Percentiles rank a stretch among this genome's conserved stretches.
Evolutionary conservation across 1,140 invertebrate species (phyloP).

Genomic region (Pseudomyrmex dendroicus): DNA sequence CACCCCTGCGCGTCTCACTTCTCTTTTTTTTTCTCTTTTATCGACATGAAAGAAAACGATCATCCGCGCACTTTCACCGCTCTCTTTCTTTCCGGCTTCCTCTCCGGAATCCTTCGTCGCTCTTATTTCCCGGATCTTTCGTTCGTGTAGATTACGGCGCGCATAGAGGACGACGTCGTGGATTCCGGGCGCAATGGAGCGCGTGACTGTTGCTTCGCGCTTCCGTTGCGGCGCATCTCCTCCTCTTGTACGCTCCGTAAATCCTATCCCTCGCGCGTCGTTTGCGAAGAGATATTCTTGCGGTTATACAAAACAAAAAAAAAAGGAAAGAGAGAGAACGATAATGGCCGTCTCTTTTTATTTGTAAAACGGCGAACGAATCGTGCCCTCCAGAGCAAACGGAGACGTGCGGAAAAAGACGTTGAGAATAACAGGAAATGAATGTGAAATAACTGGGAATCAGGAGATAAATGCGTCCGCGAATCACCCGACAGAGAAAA

Average conservation of each 20-base stretch:
- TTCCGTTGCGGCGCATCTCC: conserved; percentile 28
- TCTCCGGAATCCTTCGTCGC: conserved; percentile 2
- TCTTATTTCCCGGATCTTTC: conserved; percentile 16
- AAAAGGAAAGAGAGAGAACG: not conserved
- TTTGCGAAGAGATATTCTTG: conserved; percentile 40
- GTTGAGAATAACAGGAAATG: not conserved
- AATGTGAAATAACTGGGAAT: not conserved
- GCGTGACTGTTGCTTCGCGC: conserved; percentile 37
- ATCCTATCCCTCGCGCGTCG: conserved; percentile 25
- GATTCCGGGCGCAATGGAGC: conserved; percentile 60
- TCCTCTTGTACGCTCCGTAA: conserved; percentile 27
- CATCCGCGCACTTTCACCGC: not conserved
- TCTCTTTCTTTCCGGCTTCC: conserved; percentile 4
- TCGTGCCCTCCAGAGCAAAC: not conserved
- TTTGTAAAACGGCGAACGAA: not conserved
- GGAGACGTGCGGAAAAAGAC: not conserved
- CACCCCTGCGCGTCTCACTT: conserved; percentile 4
- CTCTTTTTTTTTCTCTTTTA: conserved; percentile 23
- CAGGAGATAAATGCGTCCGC: not conserved
- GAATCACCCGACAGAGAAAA: not conserved
- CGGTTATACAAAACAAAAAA: not conserved
- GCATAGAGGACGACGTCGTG: conserved; percentile 9
- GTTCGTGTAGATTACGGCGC: conserved; percentile 49
- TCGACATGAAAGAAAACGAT: conserved; percentile 41
- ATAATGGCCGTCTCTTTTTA: not conserved